Evolutionary conservation across 2,797 vertebrate species (phyloP).

Genomic region (Ispidina picta): DNA sequence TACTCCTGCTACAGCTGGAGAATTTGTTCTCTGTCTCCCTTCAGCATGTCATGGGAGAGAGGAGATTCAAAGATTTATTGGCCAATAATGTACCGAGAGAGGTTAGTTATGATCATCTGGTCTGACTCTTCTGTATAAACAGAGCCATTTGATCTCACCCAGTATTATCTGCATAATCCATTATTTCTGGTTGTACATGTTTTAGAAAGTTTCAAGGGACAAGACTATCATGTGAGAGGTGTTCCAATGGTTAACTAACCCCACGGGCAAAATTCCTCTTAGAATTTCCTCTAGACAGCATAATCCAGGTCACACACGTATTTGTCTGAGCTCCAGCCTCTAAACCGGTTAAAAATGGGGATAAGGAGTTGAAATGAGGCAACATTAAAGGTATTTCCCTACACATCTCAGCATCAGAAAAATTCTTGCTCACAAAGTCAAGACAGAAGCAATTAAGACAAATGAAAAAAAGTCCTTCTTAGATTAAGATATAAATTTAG

Average conservation of each 20-base stretch:
- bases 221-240: background rate
- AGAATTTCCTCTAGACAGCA: conserved; percentile 53
- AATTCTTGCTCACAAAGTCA: background rate
- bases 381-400: background rate
- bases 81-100: background rate
- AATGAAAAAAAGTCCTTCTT: background rate
- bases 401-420: background rate
- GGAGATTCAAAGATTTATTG: conserved; percentile 11
- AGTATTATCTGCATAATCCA: background rate
- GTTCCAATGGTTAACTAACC: conserved; percentile 6
- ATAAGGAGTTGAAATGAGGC: conserved; percentile 65
- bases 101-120: background rate
- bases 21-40: conserved; percentile 4
- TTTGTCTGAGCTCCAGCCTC: conserved; percentile 36
- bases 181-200: background rate
- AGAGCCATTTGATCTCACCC: background rate
- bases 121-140: background rate
- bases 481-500: background rate
- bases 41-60: background rate
- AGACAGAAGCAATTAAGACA: background rate
- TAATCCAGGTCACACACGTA: conserved; percentile 42
- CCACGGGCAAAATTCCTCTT: conserved; percentile 15
- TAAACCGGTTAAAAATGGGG: conserved; percentile 46
- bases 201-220: conserved; percentile 1
- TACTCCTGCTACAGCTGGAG: conserved; percentile 18